Evolutionary conservation across 2,113 vertebrate species (phyloP), one percentile per base, ranked within the genome.

Genomic region (Ariopsis seemanni): DNA sequence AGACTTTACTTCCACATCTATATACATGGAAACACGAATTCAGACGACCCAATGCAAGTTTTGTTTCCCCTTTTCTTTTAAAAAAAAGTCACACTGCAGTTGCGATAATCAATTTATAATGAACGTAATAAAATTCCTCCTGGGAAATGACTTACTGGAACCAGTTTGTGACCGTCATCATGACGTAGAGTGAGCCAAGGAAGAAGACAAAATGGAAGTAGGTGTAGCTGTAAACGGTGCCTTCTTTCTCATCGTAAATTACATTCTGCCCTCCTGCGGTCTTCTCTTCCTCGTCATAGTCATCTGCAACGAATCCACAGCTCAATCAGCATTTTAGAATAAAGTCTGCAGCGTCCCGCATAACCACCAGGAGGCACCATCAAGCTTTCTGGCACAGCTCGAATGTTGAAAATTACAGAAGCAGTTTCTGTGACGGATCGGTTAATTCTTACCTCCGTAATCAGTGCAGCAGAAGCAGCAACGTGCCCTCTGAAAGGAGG

Each of bases 161-260:
- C 98, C 98, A 99, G 88, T 97, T 98, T 91, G 98, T 99, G 88
- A 97, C 93, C 0, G 97, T 99, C 98, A 99, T 99, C 98, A 99
- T 99, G 93, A 99, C 96, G 0, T 99, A 99, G 7, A 99, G 97
- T 0, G 98, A 99, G 53, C 97, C 98, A 88, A 99, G 92, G 88
- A 98, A 97, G 95, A 99, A 99, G 92, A 99, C 96, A 0, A 97
- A 97, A 90, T 99, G 98, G 93, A 99, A 99, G 91, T 95, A 98
- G 86, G 96, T n/a, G 3, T 99, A 99, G 93, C 95, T 96, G 83
- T 99, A 99, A 83, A 97, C 93, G 0, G 97, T 99, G 87, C 91
- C 91, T 34, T 94, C 96, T 87, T 93, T 95, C 93, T 99, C 98
- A 10, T 99, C 97, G 0, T 98, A 97, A 82, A 96, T 85, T 80